Evolutionary conservation across 2,888 invertebrate genomes (phyloP), one percentile per base, ranked within the genome.

Genomic region (Agrotis puta): DNA sequence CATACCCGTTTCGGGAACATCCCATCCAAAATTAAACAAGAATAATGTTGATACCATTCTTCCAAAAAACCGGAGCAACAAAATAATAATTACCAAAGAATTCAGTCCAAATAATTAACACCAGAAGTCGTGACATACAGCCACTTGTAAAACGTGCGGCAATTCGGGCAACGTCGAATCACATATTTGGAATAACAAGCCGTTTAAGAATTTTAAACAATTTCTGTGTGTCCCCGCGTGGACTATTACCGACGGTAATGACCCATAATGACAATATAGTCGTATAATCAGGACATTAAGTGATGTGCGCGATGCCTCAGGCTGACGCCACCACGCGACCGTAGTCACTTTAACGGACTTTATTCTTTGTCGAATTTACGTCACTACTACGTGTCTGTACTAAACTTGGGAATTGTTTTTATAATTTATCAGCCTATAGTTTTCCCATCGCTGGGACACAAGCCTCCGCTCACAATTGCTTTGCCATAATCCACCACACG

Each of bases 161-260:
- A 64, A 78, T 81, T 75, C 73, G 70, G 27, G 86, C 84, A 82
- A 88, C 86, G 88, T 86, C 78, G 88, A 90, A 90, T 90, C 91
- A 92, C 90, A 93, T 92, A 91, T 89, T 90, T 88, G 83, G 84
- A 90, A 93, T 93, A 91, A 88, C 89, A 73, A 87, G 83, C 81
- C 87, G 86, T 90, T 92, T 91, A 92, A 89, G 88, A 88, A 90
- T 92, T 89, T 89, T 89, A 87, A 94, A 94, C 90, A 88, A 92
- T 92, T 90, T 88, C 81, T 82, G 90, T 89, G 88, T 90, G 92
- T 94, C 83, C 85, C 84, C 86, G 81, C 82, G 88, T 88, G 89
- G 89, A 91, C 91, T 92, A 93, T 94, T 95, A 95, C 93, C 89
- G 88, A 70, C 88, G 86, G 91, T 95, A 95, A 95, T 95, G 93